These are phyloP conservation scores for Byasa hedistus DNA, from an alignment of 2,888 invertebrate species.

Conservation along the genomic window DNA sequence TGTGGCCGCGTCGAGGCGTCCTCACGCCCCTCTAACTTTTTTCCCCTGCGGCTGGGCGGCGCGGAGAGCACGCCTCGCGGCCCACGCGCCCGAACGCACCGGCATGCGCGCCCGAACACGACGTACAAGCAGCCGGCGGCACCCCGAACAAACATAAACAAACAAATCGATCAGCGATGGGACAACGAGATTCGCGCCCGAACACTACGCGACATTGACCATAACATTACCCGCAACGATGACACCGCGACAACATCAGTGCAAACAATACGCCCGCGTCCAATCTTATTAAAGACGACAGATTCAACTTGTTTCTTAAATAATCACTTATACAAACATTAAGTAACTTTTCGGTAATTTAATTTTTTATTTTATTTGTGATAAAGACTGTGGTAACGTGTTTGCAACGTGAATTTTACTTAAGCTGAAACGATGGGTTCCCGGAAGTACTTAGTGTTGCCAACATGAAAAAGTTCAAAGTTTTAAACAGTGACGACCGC, in stretches of 20 bases:
- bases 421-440: slow-evolving; percentile 65
- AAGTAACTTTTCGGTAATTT: not conserved
- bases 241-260: not conserved
- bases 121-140: slow-evolving; percentile 55
- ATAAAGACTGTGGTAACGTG: slow-evolving; percentile 4
- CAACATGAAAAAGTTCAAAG: slow-evolving; percentile 67
- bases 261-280: not conserved
- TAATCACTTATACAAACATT: not conserved
- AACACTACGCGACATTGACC: slow-evolving; percentile 16
- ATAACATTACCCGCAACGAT: not conserved
- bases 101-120: slow-evolving; percentile 44
- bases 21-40: slow-evolving; percentile 74
- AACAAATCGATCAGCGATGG: slow-evolving; percentile 20
- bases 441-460: slow-evolving; percentile 67
- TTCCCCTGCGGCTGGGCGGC: slow-evolving; percentile 73
- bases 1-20: slow-evolving; percentile 59
- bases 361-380: not conserved
- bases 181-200: slow-evolving; percentile 13
- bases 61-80: slow-evolving; percentile 68
- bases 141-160: slow-evolving; percentile 21
- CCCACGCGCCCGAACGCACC: slow-evolving; percentile 71
- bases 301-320: not conserved
- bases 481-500: slow-evolving; percentile 52
- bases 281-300: not conserved
- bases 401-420: slow-evolving; percentile 42